A percentile compares a stretch with the other conserved stretches of the same genome.
Evolutionary conservation across 1,140 invertebrate genomes (phyloP).

Genomic region (Meteorus sp.): DNA sequence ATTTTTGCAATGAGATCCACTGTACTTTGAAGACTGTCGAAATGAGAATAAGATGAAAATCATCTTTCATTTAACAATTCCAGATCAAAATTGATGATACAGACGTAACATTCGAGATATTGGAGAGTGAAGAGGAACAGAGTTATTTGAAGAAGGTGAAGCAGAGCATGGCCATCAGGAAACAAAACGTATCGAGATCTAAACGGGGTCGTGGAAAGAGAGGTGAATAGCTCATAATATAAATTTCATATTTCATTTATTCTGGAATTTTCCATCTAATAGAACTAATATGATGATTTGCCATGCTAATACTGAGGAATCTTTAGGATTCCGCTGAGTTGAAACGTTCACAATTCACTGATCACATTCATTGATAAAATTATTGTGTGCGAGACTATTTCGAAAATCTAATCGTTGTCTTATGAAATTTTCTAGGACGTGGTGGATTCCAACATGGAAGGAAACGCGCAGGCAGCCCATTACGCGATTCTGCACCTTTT

Average conservation of each 20-base stretch:
- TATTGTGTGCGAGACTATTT: background rate
- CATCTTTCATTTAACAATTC: constrained; percentile 26
- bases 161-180: constrained; percentile 64
- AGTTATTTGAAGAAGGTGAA: constrained; percentile 67
- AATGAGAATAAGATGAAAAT: too few relatives aligned
- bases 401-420: background rate
- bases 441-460: constrained; percentile 15
- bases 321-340: constrained; percentile 57
- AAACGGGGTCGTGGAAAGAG: constrained; percentile 38
- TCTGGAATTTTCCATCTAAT: constrained; percentile 22
- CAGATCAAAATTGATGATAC: constrained; percentile 60
- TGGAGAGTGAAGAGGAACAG: constrained; percentile 73
- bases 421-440: constrained; percentile 28
- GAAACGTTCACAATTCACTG: constrained; percentile 35
- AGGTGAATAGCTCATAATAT: constrained; percentile 35
- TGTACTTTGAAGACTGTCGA: too few relatives aligned
- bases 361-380: background rate
- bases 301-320: constrained; percentile 61
- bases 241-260: constrained; percentile 20
- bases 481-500: constrained; percentile 1
- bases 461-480: constrained; percentile 30
- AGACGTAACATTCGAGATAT: constrained; percentile 62
- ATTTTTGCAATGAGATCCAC: background rate
- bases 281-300: constrained; percentile 50
- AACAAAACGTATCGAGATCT: constrained; percentile 53